These are phyloP conservation scores for Mormoops blainvillei DNA, from an alignment of 2,113 vertebrate genomes.

Conservation along the genomic window DNA sequence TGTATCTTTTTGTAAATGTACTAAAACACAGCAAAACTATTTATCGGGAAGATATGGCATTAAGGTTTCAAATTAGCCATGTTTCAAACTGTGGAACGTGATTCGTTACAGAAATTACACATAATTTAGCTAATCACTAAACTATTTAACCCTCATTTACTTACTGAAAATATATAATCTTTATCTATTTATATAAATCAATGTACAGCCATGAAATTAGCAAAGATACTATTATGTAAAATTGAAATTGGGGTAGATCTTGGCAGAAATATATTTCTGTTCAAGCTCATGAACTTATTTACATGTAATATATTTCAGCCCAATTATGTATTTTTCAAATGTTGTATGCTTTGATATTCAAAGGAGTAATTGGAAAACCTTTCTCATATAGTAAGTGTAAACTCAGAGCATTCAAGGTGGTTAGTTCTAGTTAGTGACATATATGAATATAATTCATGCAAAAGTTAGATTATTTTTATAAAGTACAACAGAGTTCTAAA, in stretches of 20 bases:
- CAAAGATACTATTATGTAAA: neutral
- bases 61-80: neutral
- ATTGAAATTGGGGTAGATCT: neutral
- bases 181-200: neutral
- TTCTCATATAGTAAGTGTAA: neutral
- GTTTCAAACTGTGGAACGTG: neutral
- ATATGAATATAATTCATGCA: neutral
- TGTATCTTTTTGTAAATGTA: neutral
- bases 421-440: neutral
- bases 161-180: neutral
- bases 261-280: neutral
- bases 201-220: neutral
- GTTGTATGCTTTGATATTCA: neutral
- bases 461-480: neutral
- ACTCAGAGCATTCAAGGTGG: neutral
- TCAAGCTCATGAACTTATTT: neutral
- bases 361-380: neutral
- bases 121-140: constrained; percentile 12
- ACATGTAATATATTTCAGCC: neutral
- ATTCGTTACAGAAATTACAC: neutral
- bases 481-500: neutral
- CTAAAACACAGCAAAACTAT: neutral
- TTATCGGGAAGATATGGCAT: neutral
- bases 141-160: constrained; percentile 23
- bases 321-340: neutral